Conservation (phyloP, 2,797 vertebrate genomes). For the Valencia hispanica region DNA sequence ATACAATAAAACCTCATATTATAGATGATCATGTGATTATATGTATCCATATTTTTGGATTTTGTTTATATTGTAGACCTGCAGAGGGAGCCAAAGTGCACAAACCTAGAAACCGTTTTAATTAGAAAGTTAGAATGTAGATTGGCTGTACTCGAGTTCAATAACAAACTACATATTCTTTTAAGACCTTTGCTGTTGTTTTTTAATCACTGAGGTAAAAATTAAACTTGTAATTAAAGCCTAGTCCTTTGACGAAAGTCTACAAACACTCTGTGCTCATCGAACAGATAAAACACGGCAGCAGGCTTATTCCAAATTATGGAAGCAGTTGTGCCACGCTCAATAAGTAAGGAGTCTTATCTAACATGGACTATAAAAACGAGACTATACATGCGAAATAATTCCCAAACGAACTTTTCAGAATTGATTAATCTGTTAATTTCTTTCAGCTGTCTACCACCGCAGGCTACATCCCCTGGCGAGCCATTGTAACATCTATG, state of each 20-base stretch:
- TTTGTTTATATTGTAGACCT: neutral
- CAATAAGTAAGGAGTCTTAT: neutral
- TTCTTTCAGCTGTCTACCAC: conserved; percentile 82
- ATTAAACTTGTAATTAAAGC: neutral
- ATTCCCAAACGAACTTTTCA: neutral
- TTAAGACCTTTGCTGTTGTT: neutral
- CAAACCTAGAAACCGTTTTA: neutral
- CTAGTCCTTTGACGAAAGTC: neutral
- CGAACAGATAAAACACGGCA: neutral
- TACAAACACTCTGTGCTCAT: neutral
- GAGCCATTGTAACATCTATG: conserved; percentile 85
- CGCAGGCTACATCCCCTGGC: conserved; percentile 87
- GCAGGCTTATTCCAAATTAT: neutral
- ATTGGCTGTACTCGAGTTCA: neutral
- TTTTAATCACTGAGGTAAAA: neutral
- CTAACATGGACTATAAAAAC: neutral
- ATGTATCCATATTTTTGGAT: too few species aligned
- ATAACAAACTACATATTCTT: neutral
- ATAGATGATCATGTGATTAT: too few species aligned
- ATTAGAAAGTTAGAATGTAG: neutral
- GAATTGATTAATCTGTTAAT: neutral
- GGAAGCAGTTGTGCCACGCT: neutral
- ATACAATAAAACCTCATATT: too few species aligned
- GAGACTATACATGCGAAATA: neutral
- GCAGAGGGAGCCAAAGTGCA: conserved; percentile 13